These are phyloP conservation scores for Fistularia commersonii DNA, from an alignment of 2,797 vertebrate species.

Conservation along the genomic window DNA sequence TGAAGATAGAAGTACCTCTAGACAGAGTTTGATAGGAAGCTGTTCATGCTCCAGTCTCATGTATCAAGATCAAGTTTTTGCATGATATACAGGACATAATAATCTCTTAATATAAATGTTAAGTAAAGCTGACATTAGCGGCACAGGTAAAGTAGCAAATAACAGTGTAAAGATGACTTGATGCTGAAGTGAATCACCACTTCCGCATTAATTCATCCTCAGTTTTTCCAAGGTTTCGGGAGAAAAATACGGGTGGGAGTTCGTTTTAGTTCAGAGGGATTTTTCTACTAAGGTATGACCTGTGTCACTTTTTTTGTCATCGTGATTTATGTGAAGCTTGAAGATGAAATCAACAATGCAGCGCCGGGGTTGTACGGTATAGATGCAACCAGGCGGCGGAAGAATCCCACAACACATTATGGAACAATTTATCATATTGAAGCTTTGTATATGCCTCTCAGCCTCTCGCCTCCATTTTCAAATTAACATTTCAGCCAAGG, in stretches of 20 bases:
- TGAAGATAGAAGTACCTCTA: conserved; percentile 20
- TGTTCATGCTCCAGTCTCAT: no score
- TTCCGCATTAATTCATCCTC: no score
- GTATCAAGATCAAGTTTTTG: no score
- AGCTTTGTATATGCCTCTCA: not conserved
- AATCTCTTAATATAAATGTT: conserved; percentile 12
- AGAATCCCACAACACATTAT: not conserved
- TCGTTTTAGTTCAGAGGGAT: no score
- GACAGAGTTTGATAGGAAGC: not conserved
- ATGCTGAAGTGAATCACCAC: no score
- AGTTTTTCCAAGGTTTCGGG: no score
- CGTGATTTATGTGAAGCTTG: conserved; percentile 41
- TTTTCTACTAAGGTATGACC: conserved; percentile 1
- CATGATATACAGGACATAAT: no score
- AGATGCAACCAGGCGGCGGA: conserved; percentile 8
- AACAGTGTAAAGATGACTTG: no score
- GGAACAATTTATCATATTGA: conserved; percentile 18
- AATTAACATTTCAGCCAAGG: not conserved
- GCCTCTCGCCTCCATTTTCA: not conserved
- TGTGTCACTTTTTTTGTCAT: conserved; percentile 23
- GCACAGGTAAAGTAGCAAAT: conserved; percentile 32
- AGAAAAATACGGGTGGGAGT: no score
- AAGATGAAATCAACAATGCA: conserved; percentile 10
- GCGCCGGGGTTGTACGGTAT: not conserved
- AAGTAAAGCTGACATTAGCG: conserved; percentile 27